Evolutionary conservation across 2,113 vertebrate genomes (phyloP), one percentile per base, ranked within the genome.

Genomic region (Phrynosoma platyrhinos): DNA sequence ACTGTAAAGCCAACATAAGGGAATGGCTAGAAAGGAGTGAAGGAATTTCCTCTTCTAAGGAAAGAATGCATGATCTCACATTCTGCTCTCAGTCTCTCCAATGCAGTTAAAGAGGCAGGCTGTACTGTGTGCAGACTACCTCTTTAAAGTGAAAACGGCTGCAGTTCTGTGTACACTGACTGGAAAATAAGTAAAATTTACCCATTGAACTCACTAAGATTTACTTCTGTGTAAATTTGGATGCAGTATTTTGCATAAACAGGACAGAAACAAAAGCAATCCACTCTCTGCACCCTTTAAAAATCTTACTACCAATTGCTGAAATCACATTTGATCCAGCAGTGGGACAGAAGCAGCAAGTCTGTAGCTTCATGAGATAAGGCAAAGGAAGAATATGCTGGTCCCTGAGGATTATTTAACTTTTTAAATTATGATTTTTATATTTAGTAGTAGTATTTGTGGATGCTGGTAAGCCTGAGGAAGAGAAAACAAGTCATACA

Each of bases 341-440:
- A 90, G 87, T 85, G 89, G 36, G 91, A 92, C 80, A 74, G 87
- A 90, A 93, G 66, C 72, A 86, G 53, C 21, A 68, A 75, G 75
- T 18, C 13, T 30, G 13, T 4, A 47, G 82, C 91, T 92, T 94
- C 92, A 93, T 87, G 96, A 96, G 96, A 95, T 96, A 97, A 97
- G 96, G 97, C 95, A 96, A 97, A 97, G 92, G 94, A 97, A 96
- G 96, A 96, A 96, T 96, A 96, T 96, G 96, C 97, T 96, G 95
- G 97, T 97, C 97, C 97, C 97, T 97, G 97, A 97, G 96, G 96
- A 96, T 97, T 92, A 96, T 96, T 89, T 47, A 47, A n/a, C 96
- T 96, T 89, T 62, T 62, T 30, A 47, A 13, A 58, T 74, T 40
- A 58, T 72, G 21, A 42, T 23, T 68, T 20, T 68, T 62, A 62